Percentiles rank a stretch among this genome's conserved stretches.
These are phyloP conservation scores for Aphelenchoides besseyi DNA, from an alignment of 1,140 invertebrate genomes.

Conservation along the genomic window DNA sequence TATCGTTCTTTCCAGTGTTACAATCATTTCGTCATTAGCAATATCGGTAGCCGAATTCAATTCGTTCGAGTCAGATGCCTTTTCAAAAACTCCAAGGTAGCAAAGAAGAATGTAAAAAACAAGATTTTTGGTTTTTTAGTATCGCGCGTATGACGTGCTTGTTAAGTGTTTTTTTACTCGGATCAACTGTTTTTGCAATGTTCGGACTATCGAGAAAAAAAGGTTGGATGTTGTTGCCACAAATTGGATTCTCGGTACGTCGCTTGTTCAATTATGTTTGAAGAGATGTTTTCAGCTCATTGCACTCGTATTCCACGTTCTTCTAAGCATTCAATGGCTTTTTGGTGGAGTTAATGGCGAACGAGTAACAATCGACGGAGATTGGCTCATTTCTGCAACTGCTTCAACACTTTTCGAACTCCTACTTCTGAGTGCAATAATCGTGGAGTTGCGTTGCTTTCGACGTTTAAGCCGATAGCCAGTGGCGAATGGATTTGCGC, in stretches of 20 bases:
- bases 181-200: conserved; percentile 21
- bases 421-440: conserved; percentile 3
- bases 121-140: conserved; percentile 14
- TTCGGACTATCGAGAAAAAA: conserved; percentile 18
- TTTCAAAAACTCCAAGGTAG: conserved; percentile 11
- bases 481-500: neutral
- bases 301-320: conserved; percentile 5
- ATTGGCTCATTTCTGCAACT: neutral
- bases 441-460: conserved; percentile 10
- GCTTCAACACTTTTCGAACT: neutral
- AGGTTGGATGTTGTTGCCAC: conserved; percentile 9
- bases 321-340: conserved; percentile 6
- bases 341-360: neutral
- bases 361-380: neutral
- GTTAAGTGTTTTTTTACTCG: conserved; percentile 15
- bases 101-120: neutral
- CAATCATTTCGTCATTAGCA: conserved; percentile 19
- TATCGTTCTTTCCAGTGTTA: conserved; percentile 18
- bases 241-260: conserved; percentile 26
- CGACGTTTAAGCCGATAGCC: neutral
- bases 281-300: neutral
- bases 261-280: neutral
- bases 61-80: conserved; percentile 15
- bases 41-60: conserved; percentile 24
- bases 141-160: conserved; percentile 16